Base-by-base conservation (phyloP, 2,797 vertebrate species). In the Leuciscus waleckii region DNA sequence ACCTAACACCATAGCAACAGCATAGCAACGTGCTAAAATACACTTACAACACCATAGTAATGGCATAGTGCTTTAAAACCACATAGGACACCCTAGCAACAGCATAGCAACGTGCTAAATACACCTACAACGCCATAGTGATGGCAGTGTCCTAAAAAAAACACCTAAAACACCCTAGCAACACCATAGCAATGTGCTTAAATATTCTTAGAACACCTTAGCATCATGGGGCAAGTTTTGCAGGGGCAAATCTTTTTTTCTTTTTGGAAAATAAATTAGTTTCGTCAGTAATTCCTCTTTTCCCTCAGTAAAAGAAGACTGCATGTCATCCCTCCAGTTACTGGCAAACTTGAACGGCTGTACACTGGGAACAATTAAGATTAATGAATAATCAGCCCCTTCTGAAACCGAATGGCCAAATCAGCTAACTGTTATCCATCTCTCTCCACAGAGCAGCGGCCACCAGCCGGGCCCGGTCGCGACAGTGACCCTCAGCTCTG, bases 321-420 rank as follows among this genome's bases (percentile, higher is more conserved):
- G 5, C 67, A 61, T 54, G 65, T 70, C 39, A 81, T 21, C 11
- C 37, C 35, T n/a, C 35, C 65, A 49, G 32, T 14, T 29, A 69
- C 76, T 74, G 23, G 70, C 54, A 76, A 65, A 37, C 46, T 4
- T 49, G 26, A 39, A 35, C 17, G 84, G 86, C 84, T 79, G 86
- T 69, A 68, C 54, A 83, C 82, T 58, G 58, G 35, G 56, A 79
- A 82, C 74, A 63, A 79, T 56, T 80, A 16, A 54, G 85, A 86
- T 88, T 82, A 87, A 86, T 86, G 84, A 87, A 87, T 88, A 86
- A 86, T 82, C 58, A 46, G 41, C 76, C 69, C 39, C 74, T 58
- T 81, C 80, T 51, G 73, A 81, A 76, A 69, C n/a, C 70, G 29
- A 41, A 56, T 13, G 32, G n/a, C 35, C 65, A 67, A 78, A 54